Evolutionary conservation across 2,888 invertebrate species (phyloP).

Genomic region (Latrodectus hesperus): DNA sequence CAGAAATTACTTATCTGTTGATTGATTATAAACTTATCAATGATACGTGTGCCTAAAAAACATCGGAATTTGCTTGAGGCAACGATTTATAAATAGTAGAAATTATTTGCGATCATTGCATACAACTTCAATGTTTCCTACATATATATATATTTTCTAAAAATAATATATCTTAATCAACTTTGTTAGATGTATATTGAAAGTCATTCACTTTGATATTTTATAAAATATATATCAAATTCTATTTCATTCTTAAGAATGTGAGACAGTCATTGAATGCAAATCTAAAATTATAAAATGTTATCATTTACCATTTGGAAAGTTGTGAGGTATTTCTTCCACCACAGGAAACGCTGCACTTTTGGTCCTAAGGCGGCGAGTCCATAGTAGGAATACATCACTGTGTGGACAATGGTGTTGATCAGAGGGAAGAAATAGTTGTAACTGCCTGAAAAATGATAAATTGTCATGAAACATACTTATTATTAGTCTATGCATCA

Average conservation of each 20-base stretch:
- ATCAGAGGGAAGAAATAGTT: conserved; percentile 76
- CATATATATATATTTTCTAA: no score
- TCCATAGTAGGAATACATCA: conserved; percentile 77
- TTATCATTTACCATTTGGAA: conserved; percentile 75
- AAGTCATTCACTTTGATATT: not conserved
- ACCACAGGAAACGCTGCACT: conserved; percentile 76
- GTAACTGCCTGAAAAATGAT: conserved; percentile 75
- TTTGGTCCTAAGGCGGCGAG: conserved; percentile 75
- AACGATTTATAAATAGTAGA: no score
- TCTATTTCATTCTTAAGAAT: not conserved
- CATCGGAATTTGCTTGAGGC: no score
- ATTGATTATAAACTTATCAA: no score
- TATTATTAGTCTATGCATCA: not conserved
- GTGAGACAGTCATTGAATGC: no score
- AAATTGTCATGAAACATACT: not conserved
- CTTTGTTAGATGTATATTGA: not conserved
- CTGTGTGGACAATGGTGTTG: conserved; percentile 76
- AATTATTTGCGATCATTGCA: no score
- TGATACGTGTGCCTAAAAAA: no score
- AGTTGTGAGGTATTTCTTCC: conserved; percentile 76
- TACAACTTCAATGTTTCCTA: no score
- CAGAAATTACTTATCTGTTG: no score
- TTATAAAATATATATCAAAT: not conserved
- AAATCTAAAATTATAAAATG: no score
- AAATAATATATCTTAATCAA: not conserved